Base-by-base conservation (phyloP, 2,113 vertebrate genomes). In the Tragelaphus strepsiceros region DNA sequence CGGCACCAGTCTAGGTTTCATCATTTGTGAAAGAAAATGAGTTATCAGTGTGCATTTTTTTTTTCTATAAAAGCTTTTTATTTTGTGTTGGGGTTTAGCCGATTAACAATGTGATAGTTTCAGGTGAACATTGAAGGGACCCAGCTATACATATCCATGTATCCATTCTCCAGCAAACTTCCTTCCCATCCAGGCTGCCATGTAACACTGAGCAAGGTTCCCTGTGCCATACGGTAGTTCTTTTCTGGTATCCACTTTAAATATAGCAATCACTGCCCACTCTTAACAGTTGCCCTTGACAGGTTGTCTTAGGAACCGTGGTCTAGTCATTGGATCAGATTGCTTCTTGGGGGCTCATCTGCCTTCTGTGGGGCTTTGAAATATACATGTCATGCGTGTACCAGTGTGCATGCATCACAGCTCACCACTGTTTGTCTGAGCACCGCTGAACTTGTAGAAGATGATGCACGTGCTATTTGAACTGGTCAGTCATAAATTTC, bases 361-460 rank as follows among this genome's bases (percentile, higher is more conserved):
- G 53, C 16, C 64, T 78, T 62, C 53, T 54, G n/a, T 77, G 62
- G 64, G 49, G 24, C 10, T 67, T 22, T 8, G 28, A 26, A 35
- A 14, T 7, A 16, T 3, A 26, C 2, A 2, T 24, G 32, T 35
- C n/a, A 0, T 4, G 0, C 24, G 0, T 5, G 0, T 39, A 24
- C 30, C 9, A 13, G 6, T 0, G 11, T 15, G 4, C 22, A 1
- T 0, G 1, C 35, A 5, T 32, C 61, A 9, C 14, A 49, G 17
- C 59, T 86, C 53, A 10, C 24, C 39, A 0, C 0, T 59, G 12
- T 78, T 78, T 56, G 35, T 35, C 51, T 80, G 43, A 61, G 58
- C 4, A 9, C 43, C 2, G 0, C 11, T 21, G 26, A 49, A 30
- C 32, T 10, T 4, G 11, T 7, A 26, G 28, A 54, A 39, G 26